These are phyloP conservation scores for Conus ventricosus DNA, from an alignment of 1,140 invertebrate genomes.

Conservation along the genomic window DNA sequence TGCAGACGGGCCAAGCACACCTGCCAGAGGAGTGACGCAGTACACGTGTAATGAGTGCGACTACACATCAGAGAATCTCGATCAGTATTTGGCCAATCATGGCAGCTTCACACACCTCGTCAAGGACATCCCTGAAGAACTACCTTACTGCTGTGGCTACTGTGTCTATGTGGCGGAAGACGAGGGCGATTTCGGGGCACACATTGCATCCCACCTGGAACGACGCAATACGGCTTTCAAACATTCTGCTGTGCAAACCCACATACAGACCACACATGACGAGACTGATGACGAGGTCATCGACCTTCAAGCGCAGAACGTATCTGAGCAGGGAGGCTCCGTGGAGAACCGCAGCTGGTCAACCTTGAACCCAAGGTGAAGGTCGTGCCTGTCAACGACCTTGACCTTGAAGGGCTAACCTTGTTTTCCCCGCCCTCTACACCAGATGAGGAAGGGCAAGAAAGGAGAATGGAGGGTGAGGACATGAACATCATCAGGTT, in stretches of 20 bases:
- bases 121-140: constrained; percentile 26
- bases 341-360: not conserved
- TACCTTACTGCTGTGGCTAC: constrained; percentile 44
- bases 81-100: constrained; percentile 43
- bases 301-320: not conserved
- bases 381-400: constrained; percentile 32
- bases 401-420: constrained; percentile 23
- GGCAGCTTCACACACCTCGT: constrained; percentile 34
- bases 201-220: constrained; percentile 41
- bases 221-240: constrained; percentile 26
- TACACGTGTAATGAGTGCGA: constrained; percentile 44
- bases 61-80: constrained; percentile 41
- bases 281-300: constrained; percentile 32
- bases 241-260: constrained; percentile 26
- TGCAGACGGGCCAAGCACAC: too few relatives aligned
- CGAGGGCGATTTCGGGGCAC: constrained; percentile 43
- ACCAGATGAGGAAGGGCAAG: constrained; percentile 16
- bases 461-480: constrained; percentile 3
- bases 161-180: constrained; percentile 42
- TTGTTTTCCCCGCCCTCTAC: constrained; percentile 14
- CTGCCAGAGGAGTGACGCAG: not conserved
- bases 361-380: constrained; percentile 34
- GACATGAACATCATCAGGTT: constrained; percentile 28
- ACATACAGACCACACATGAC: constrained; percentile 33
- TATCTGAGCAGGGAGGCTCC: not conserved